A percentile compares a stretch with the other conserved stretches of the same genome.
Evolutionary conservation across 2,797 vertebrate species (phyloP).

Genomic region (Myotis pilosus): DNA sequence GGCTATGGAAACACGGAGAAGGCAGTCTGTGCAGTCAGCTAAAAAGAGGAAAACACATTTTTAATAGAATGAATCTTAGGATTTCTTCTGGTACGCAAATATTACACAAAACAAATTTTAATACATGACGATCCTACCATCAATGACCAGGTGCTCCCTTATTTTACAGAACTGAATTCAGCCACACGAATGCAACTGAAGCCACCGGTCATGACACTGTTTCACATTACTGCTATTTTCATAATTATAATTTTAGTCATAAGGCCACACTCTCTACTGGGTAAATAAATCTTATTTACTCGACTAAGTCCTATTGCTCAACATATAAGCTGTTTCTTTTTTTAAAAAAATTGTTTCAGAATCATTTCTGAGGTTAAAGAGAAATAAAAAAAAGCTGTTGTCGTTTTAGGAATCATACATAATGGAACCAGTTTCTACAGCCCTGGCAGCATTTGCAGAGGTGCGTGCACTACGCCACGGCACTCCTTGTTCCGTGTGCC

Average conservation of each 20-base stretch:
- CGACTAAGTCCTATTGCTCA: neutral
- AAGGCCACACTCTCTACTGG: neutral
- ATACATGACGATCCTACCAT: neutral
- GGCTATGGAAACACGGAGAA: neutral
- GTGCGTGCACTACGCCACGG: neutral
- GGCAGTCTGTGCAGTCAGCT: constrained; percentile 70
- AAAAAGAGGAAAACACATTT: constrained; percentile 50
- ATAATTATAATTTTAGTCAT: neutral
- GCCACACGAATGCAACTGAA: neutral
- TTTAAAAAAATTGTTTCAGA: neutral
- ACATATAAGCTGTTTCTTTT: neutral
- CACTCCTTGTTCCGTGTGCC: neutral
- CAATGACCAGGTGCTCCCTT: neutral
- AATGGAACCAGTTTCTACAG: neutral
- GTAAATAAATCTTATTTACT: neutral
- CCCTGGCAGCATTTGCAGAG: neutral
- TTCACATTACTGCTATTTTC: neutral
- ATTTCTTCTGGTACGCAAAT: neutral
- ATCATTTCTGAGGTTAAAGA: neutral
- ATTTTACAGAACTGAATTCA: neutral
- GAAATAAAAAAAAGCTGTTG: neutral
- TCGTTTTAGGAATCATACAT: neutral
- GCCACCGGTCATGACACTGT: neutral
- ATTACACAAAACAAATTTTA: neutral
- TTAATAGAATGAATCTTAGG: constrained; percentile 1